Percentiles rank a stretch among this genome's conserved stretches.
Conservation (phyloP, 2,888 invertebrate genomes). For the Melieria omissa region DNA sequence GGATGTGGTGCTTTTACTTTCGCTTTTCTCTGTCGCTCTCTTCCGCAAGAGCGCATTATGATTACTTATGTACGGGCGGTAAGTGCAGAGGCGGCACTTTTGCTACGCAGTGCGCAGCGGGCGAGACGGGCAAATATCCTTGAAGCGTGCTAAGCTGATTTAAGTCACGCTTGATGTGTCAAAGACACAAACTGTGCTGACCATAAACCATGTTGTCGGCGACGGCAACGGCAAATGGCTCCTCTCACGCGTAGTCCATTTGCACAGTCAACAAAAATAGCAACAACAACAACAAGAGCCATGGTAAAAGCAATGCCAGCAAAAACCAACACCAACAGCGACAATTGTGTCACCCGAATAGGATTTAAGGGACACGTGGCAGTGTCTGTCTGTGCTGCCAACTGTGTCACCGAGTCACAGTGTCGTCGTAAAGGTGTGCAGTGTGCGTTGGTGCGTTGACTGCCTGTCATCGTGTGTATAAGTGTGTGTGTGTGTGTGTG, state of each 20-base stretch:
- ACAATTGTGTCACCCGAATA: not conserved
- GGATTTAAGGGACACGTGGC: no score
- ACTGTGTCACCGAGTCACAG: no score
- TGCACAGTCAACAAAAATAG: not conserved
- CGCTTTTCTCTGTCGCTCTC: not conserved
- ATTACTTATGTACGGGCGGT: slow-evolving; percentile 52
- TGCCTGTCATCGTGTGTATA: no score
- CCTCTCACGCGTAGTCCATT: not conserved
- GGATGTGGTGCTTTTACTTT: not conserved
- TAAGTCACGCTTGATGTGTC: not conserved
- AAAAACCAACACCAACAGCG: not conserved
- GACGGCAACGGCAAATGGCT: not conserved
- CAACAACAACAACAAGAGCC: not conserved
- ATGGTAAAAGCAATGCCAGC: no score
- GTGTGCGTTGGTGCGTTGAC: no score
- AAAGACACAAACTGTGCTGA: not conserved
- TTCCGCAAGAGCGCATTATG: slow-evolving; percentile 8
- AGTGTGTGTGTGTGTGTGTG: no score
- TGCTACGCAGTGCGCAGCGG: slow-evolving; percentile 15
- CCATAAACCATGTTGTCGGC: not conserved
- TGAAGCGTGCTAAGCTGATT: slow-evolving; percentile 25
- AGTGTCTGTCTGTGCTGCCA: no score
- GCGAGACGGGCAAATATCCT: slow-evolving; percentile 9
- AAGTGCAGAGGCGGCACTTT: slow-evolving; percentile 33
- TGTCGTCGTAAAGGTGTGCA: no score